These are phyloP conservation scores for Chamaetylas fuelleborni DNA, from an alignment of 2,113 vertebrate species.

Conservation along the genomic window DNA sequence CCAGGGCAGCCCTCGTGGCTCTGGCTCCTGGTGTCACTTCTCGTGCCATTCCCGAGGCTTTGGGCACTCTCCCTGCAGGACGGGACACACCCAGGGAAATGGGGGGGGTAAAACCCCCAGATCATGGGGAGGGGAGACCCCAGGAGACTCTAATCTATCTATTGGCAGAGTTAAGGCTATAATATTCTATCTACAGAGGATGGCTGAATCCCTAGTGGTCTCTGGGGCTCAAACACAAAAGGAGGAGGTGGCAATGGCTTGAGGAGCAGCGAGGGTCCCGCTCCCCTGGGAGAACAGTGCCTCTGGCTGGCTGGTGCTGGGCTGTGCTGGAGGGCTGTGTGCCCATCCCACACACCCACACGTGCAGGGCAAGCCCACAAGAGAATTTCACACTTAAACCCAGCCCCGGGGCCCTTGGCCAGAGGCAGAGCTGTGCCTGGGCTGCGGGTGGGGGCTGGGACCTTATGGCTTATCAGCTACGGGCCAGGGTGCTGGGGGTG, in stretches of 20 bases:
- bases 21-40: not conserved
- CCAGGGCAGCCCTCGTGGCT: not conserved
- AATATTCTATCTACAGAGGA: constrained; percentile 71
- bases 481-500: not conserved
- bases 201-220: constrained; percentile 69
- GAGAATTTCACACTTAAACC: not conserved
- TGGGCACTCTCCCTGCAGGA: not conserved
- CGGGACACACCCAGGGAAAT: not conserved
- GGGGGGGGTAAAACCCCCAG: not conserved
- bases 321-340: not conserved
- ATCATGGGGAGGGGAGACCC: not conserved
- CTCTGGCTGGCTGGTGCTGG: not conserved
- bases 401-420: not conserved
- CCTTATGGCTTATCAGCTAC: constrained; percentile 61
- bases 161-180: constrained; percentile 74
- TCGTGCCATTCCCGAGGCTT: not conserved
- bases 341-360: not conserved
- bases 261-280: not conserved
- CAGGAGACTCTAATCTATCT: constrained; percentile 61
- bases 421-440: not conserved
- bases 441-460: not conserved
- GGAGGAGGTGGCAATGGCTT: not conserved
- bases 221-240: constrained; percentile 24
- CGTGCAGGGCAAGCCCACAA: not conserved
- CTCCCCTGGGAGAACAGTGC: not conserved